Conservation (phyloP, 1,140 invertebrate species). For the Drosophila cardini region DNA sequence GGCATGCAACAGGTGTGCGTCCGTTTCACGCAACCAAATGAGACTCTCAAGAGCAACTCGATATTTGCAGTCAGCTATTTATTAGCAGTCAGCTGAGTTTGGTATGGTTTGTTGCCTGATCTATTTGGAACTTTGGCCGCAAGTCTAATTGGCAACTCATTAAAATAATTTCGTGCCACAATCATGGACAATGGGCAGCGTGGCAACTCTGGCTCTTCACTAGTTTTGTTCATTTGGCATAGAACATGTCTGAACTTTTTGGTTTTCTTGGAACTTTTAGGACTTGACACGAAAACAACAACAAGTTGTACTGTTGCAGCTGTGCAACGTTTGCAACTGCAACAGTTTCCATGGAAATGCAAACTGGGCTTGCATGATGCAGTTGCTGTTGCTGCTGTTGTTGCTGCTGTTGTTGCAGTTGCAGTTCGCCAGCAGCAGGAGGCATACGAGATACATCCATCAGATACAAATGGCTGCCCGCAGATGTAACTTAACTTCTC, state of each 20-base stretch:
- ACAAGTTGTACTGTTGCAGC: conserved; percentile 54
- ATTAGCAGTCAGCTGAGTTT: conserved; percentile 46
- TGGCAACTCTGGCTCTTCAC: conserved; percentile 25
- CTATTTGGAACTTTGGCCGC: conserved; percentile 50
- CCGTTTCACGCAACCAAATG: conserved; percentile 50
- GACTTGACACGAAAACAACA: conserved; percentile 69
- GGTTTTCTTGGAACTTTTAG: conserved; percentile 74
- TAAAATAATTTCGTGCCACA: conserved; percentile 72
- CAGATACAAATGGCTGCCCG: conserved; percentile 77
- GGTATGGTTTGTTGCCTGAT: conserved; percentile 42
- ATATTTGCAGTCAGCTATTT: conserved; percentile 58
- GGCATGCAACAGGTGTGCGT: conserved; percentile 68
- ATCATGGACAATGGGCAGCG: conserved; percentile 58
- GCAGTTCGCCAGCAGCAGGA: conserved; percentile 62
- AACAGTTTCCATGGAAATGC: conserved; percentile 56
- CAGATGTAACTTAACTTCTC: conserved; percentile 58
- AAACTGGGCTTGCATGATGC: conserved; percentile 51
- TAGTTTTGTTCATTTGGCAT: conserved; percentile 49
- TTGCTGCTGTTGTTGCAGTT: conserved; percentile 34
- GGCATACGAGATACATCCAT: conserved; percentile 73
- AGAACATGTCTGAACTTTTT: conserved; percentile 63
- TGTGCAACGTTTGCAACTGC: conserved; percentile 57
- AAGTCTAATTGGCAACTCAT: conserved; percentile 75
- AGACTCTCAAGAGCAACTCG: not conserved
- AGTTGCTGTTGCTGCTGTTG: conserved; percentile 22